These are phyloP conservation scores for Bruchidius siliquastri DNA, from an alignment of 2,888 invertebrate species.

Conservation along the genomic window DNA sequence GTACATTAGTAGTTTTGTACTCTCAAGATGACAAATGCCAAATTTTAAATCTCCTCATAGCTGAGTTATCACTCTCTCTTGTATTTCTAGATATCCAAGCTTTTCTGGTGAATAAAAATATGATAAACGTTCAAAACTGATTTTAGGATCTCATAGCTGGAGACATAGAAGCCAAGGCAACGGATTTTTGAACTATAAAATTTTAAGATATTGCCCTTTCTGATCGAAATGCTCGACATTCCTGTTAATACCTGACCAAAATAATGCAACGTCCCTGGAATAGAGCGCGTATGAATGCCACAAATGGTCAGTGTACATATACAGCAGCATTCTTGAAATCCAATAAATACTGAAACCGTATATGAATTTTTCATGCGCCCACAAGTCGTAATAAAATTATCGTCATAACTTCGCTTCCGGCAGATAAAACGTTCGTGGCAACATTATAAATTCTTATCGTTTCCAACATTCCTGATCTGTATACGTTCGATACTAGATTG, in stretches of 20 bases:
- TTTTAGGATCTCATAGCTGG: too few species aligned
- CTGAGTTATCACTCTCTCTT: too few species aligned
- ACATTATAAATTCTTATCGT: not conserved
- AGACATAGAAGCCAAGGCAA: too few species aligned
- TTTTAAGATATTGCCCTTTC: too few species aligned
- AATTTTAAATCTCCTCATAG: too few species aligned
- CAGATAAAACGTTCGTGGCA: not conserved
- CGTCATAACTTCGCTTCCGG: not conserved
- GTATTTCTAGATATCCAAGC: too few species aligned
- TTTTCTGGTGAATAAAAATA: too few species aligned
- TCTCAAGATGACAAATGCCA: too few species aligned
- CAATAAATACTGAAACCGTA: not conserved
- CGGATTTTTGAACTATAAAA: too few species aligned
- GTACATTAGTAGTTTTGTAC: too few species aligned
- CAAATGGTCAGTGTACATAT: not conserved
- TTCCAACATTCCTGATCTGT: not conserved
- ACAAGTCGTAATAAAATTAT: not conserved
- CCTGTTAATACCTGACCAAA: not conserved
- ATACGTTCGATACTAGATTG: not conserved
- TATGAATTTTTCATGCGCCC: not conserved
- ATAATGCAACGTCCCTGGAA: not conserved
- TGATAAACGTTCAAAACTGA: too few species aligned
- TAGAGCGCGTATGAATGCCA: not conserved
- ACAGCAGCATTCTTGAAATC: not conserved
- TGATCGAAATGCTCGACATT: too few species aligned